Base-by-base conservation (phyloP, 1,140 invertebrate species). In the Zaprionus tsacasi region DNA sequence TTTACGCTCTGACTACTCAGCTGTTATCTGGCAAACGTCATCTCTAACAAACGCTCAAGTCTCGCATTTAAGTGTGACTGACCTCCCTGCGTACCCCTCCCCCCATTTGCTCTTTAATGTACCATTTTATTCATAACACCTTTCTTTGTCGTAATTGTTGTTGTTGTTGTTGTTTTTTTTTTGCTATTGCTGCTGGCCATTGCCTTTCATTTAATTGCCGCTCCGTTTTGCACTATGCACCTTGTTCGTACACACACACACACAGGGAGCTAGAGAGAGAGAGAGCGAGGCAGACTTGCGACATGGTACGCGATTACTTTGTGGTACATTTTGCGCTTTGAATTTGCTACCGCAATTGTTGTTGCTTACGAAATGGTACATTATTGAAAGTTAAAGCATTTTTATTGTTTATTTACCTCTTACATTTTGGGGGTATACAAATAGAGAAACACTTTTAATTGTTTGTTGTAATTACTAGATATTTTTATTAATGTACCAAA, bases 301-400 rank as follows among this genome's bases (percentile, higher is more conserved):
- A 21, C 45, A 48, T 21, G 45, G 15, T 50, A 25, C 17, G 11
- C 45, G 17, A 50, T 50, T 50, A 50, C 10, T 50, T 50, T 21
- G 45, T 50, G 17, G 45, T 50, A 50, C 45, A 50, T 50, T 50
- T 45, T 50, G 38, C 38, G 38, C 13, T 11, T 40, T 40, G 13
- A 40, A 40, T 40, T 40, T n/a, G 38, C 38, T 40, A 13, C 38
- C 38, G 38, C 38, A 40, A 40, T 40, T 40, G 38, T 40, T 40
- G 33, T 35, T 40, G 45, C 21, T 50, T 50, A 50, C 45, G 45
- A 50, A 50, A 50, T 50, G 45, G 45, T 50, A 25, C 45, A 50
- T 50, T 50, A 50, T 50, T 50, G 45, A 50, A 50, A 50, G 45
- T 25, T 50, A 50, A 50, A 50, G 45, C 45, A 50, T 50, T 50